Base-by-base conservation (phyloP, 2,888 invertebrate species). In the Temnothorax ravouxi region DNA sequence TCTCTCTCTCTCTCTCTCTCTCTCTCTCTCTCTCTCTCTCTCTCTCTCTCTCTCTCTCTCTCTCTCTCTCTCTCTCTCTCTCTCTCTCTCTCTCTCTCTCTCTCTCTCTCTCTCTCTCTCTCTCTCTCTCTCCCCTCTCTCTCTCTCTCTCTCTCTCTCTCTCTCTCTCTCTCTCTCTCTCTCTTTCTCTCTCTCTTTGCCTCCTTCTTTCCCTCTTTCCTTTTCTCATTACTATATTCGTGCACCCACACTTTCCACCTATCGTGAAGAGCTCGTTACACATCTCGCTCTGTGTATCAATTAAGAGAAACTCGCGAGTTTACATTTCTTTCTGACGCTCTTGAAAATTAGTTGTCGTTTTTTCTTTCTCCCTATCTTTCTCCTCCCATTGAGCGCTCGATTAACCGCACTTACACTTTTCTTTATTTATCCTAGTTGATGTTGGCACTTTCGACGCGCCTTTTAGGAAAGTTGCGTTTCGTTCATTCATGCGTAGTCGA, bases 111-210 rank as follows among this genome's bases (percentile, higher is more conserved):
- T 75, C 2, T 85, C 85, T 86, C 87, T 88, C 90, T 89, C 90
- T 89, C 89, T 87, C 84, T 88, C 84, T 34, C 77, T 69, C 52
- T 66, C 52, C n/a, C n/a, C n/a, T 66, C 56, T 81, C 54, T 72
- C 52, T 52, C 47, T 61, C 47, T 38, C 25, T 50, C 38, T 41
- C 77, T 64, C 0, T 67, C 50, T 75, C 2, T 85, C 85, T 86
- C 87, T 88, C 90, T 89, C 90, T 89, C 89, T 87, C 84, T 88
- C 84, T 34, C 77, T 69, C 52, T 66, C 52, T 66, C 56, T 81
- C 54, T 72, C 52, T 52, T 41, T 61, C 47, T 38, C 25, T 50
- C 38, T 41, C 77, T 64, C 0, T n/a, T n/a, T n/a, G n/a, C 41
- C 41, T 67, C 38, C 66, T 54, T 62, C 59, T 84, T 62, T 79